A percentile compares a stretch with the other conserved stretches of the same genome.
Evolutionary conservation across 2,797 vertebrate genomes (phyloP).

Genomic region (Enteromius anoplus): DNA sequence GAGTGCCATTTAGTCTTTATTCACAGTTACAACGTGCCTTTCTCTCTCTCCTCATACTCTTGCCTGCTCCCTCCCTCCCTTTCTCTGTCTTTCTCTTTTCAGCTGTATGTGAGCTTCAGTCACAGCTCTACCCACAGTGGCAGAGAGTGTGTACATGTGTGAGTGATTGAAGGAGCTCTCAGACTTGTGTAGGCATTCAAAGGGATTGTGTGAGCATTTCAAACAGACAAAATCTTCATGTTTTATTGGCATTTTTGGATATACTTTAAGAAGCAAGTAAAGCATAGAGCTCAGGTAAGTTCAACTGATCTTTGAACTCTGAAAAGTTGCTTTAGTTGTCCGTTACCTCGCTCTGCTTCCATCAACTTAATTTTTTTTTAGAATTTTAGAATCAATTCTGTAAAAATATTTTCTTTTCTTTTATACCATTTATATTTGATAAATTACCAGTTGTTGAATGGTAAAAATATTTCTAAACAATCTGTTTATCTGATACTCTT

Average conservation of each 20-base stretch:
- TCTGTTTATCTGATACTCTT: neutral
- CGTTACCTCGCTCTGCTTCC: neutral
- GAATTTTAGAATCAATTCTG: neutral
- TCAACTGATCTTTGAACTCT: neutral
- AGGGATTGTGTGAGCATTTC: constrained; percentile 25
- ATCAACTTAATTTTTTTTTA: too few relatives aligned
- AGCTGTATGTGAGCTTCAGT: constrained; percentile 48
- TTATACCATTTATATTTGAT: neutral
- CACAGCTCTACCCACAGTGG: constrained; percentile 57
- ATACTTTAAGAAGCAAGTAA: constrained; percentile 14
- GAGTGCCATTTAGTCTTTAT: constrained; percentile 49
- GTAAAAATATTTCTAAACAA: neutral
- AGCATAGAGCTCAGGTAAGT: constrained; percentile 25
- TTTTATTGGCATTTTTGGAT: constrained; percentile 13
- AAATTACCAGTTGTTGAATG: neutral
- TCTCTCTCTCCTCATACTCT: constrained; percentile 11
- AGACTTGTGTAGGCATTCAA: constrained; percentile 52
- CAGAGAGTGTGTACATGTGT: constrained; percentile 64
- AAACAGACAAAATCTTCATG: constrained; percentile 15
- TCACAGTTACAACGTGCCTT: constrained; percentile 50
- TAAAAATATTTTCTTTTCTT: neutral
- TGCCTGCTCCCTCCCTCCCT: constrained; percentile 12
- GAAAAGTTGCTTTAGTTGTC: neutral
- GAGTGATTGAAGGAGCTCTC: constrained; percentile 59
- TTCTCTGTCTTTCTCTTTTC: constrained; percentile 62